Evolutionary conservation across 2,797 vertebrate species (phyloP).

Genomic region (Myotis daubentonii): DNA sequence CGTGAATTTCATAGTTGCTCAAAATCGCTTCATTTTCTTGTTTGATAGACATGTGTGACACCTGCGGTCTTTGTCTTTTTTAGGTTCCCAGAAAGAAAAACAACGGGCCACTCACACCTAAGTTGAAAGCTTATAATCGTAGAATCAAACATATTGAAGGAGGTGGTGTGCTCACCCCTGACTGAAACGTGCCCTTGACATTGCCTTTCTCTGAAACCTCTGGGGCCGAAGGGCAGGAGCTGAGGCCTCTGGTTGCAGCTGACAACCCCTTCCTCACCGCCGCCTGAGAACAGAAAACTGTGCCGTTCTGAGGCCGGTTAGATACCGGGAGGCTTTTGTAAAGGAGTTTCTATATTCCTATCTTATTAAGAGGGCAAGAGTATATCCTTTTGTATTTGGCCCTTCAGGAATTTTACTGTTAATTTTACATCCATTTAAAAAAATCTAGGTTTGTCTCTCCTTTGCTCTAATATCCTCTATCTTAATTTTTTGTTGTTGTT

Average conservation of each 20-base stretch:
- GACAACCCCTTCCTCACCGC: background rate
- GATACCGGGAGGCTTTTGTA: background rate
- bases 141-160: background rate
- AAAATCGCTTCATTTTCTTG: slow-evolving; percentile 28
- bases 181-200: background rate
- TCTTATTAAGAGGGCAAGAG: background rate
- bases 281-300: background rate
- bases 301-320: background rate
- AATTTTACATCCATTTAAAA: slow-evolving; percentile 26
- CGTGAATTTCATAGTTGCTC: slow-evolving; percentile 48
- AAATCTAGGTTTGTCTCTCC: slow-evolving; percentile 34
- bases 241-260: background rate
- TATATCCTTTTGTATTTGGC: background rate
- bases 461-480: background rate
- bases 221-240: background rate
- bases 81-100: background rate
- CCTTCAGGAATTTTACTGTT: slow-evolving; percentile 26
- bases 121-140: background rate
- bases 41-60: slow-evolving; percentile 36
- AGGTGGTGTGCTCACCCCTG: background rate
- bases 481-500: slow-evolving; percentile 22
- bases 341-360: background rate
- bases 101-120: background rate
- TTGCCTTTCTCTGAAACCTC: background rate
- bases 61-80: background rate